Evolutionary conservation across 2,113 vertebrate species (phyloP).

Genomic region (Eira barbara): DNA sequence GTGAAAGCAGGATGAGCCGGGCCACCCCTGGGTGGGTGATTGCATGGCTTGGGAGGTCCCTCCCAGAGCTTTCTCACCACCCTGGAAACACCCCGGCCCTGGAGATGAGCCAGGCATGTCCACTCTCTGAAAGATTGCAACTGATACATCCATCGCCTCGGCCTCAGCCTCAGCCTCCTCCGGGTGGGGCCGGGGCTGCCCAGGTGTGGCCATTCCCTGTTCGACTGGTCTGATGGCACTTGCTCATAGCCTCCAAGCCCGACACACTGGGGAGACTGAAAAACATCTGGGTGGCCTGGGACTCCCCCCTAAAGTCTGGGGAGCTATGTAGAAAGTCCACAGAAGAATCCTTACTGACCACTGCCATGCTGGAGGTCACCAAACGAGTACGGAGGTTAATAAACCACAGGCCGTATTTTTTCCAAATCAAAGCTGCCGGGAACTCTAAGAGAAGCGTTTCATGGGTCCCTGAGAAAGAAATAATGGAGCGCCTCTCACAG

Average conservation of each 20-base stretch:
- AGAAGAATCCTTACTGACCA: background rate
- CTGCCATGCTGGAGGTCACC: rapidly evolving
- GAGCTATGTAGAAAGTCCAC: background rate
- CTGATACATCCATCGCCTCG: background rate
- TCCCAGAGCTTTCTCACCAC: background rate
- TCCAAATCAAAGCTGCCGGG: background rate
- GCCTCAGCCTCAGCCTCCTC: background rate
- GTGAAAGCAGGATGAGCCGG: background rate
- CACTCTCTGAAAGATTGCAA: background rate
- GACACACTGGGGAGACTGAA: background rate
- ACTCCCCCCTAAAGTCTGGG: background rate
- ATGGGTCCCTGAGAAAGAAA: background rate
- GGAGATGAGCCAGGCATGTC: background rate
- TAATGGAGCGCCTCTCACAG: background rate
- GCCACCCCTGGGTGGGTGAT: background rate
- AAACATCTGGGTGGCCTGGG: background rate
- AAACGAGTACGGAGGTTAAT: too few species aligned
- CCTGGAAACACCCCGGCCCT: background rate
- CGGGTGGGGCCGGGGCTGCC: background rate
- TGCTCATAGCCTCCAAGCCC: background rate
- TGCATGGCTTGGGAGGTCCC: too few species aligned
- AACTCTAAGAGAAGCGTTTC: background rate
- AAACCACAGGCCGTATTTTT: background rate
- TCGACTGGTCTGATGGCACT: background rate
- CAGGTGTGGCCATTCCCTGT: background rate